Evolutionary conservation across 2,797 vertebrate genomes (phyloP).

Genomic region (Tympanoctomys barrerae): DNA sequence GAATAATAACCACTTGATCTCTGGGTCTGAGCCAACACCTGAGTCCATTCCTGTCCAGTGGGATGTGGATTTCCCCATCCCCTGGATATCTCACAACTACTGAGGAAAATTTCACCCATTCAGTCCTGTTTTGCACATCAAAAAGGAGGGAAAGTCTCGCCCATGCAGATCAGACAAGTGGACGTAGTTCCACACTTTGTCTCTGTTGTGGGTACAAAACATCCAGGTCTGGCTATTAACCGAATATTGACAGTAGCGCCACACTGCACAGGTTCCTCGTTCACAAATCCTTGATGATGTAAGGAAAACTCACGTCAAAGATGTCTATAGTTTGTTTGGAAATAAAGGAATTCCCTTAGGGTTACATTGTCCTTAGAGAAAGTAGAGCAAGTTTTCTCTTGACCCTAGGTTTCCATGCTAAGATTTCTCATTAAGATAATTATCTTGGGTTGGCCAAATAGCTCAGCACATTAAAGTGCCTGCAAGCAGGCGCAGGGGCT

Average conservation of each 20-base stretch:
- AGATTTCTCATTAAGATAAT: neutral
- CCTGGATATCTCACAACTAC: neutral
- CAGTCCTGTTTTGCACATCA: neutral
- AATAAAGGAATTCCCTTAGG: neutral
- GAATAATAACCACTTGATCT: slow-evolving; percentile 16
- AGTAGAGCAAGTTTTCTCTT: neutral
- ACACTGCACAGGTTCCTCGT: neutral
- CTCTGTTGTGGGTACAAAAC: slow-evolving; percentile 30
- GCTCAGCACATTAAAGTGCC: too few species aligned
- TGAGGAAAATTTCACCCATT: slow-evolving; percentile 15
- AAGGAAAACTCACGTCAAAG: neutral
- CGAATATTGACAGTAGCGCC: neutral
- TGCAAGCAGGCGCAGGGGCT: too few species aligned
- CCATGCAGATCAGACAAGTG: neutral
- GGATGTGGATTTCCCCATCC: neutral
- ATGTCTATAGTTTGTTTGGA: neutral
- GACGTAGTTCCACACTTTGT: neutral
- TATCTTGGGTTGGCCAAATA: neutral
- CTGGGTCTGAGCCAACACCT: slow-evolving; percentile 14
- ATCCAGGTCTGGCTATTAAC: neutral
- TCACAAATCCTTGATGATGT: neutral
- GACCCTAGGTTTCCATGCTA: neutral
- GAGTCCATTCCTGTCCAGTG: neutral
- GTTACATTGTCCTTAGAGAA: neutral
- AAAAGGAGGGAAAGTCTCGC: slow-evolving; percentile 18